phyloP scores from a whole-genome alignment of 2,113 vertebrate genomes.

The Labeo rohita region DNA sequence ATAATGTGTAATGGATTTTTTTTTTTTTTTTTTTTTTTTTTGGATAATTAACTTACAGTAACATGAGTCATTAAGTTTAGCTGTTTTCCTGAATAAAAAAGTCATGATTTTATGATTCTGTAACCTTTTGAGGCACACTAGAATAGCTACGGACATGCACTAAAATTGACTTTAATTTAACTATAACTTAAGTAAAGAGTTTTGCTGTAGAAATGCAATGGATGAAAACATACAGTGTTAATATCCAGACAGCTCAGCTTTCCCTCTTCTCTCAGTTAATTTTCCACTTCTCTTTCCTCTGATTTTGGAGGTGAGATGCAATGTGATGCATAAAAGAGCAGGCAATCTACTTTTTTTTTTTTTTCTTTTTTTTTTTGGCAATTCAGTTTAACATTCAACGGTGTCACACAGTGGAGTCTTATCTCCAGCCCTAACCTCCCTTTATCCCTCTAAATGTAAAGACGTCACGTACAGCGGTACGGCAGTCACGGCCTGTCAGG shows the following conservation, averaged over 20 bases:
- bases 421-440: conserved; percentile 17
- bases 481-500: not conserved
- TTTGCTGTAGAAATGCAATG: not conserved
- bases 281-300: not conserved
- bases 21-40: no score
- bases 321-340: not conserved
- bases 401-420: not conserved
- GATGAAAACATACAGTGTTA: not conserved
- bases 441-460: conserved; percentile 26
- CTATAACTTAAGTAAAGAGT: not conserved
- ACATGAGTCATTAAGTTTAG: not conserved
- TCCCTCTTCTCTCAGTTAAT: not conserved
- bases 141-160: not conserved
- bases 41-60: not conserved
- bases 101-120: not conserved
- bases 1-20: no score
- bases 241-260: not conserved
- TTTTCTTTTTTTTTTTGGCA: not conserved
- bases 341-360: not conserved
- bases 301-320: not conserved
- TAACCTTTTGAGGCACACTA: not conserved
- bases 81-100: not conserved
- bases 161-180: not conserved
- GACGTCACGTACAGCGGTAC: conserved; percentile 2
- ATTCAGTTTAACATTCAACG: not conserved